Percentiles rank a stretch among this genome's conserved stretches.
Evolutionary conservation across 2,888 invertebrate species (phyloP).

Genomic region (Zootermopsis nevadensis): DNA sequence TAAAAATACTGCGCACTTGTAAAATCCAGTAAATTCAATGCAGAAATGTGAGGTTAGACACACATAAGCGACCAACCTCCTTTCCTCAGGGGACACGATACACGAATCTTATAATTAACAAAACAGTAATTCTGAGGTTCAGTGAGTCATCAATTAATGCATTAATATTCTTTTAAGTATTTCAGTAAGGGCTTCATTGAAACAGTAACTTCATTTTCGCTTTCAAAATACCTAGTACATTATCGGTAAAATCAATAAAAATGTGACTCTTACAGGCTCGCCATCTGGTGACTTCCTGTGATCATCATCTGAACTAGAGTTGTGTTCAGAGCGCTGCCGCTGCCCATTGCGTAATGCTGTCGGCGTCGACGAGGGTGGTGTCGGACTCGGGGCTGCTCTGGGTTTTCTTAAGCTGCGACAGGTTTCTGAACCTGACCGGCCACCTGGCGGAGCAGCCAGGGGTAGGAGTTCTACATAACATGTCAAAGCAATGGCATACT

Average conservation of each 20-base stretch:
- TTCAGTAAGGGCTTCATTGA: not conserved
- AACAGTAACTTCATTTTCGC: not conserved
- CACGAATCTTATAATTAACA: too few relatives aligned
- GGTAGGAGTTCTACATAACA: not conserved
- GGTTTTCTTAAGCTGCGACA: conserved; percentile 57
- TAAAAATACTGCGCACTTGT: too few relatives aligned
- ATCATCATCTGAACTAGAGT: conserved; percentile 64
- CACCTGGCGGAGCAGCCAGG: conserved; percentile 61
- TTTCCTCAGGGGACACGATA: too few relatives aligned
- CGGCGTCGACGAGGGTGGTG: conserved; percentile 58
- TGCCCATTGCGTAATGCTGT: conserved; percentile 43
- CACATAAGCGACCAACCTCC: too few relatives aligned
- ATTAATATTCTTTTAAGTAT: too few relatives aligned
- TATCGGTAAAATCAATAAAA: not conserved
- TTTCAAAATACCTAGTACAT: not conserved
- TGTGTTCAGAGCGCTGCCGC: conserved; percentile 55
- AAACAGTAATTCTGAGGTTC: too few relatives aligned
- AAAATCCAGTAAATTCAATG: too few relatives aligned
- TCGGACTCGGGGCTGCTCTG: conserved; percentile 69
- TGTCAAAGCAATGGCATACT: not conserved
- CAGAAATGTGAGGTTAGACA: too few relatives aligned
- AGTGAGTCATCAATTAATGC: too few relatives aligned
- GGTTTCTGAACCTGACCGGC: conserved; percentile 49
- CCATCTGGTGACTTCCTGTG: conserved; percentile 62
- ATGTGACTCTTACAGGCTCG: conserved; percentile 57